Evolutionary conservation across 2,888 invertebrate species (phyloP).

Genomic region (Tyria jacobaeae): DNA sequence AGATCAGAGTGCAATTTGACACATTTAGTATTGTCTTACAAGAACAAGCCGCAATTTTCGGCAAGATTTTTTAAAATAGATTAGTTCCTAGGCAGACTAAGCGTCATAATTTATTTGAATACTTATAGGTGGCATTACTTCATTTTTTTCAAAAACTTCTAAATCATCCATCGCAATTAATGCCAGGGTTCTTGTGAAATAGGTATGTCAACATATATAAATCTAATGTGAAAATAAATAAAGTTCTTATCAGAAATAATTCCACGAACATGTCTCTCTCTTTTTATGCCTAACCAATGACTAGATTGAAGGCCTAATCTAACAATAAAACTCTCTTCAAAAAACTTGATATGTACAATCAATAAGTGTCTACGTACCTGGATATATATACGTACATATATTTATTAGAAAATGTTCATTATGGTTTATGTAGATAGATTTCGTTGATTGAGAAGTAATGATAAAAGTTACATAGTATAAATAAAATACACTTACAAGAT

Average conservation of each 20-base stretch:
- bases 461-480: constrained; percentile 38
- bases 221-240: constrained; percentile 8
- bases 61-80: constrained; percentile 34
- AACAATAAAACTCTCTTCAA: constrained; percentile 50
- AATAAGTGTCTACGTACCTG: constrained; percentile 39
- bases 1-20: constrained; percentile 44
- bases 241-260: constrained; percentile 20
- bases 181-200: background rate
- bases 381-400: constrained; percentile 33
- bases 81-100: constrained; percentile 33
- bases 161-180: background rate
- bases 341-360: constrained; percentile 69
- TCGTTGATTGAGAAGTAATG: constrained; percentile 57
- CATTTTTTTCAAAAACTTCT: background rate
- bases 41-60: constrained; percentile 29
- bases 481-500: constrained; percentile 44
- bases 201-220: constrained; percentile 6
- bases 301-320: constrained; percentile 57
- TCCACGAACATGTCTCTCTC: constrained; percentile 35
- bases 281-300: constrained; percentile 56
- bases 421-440: constrained; percentile 43
- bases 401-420: constrained; percentile 40
- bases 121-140: constrained; percentile 18
- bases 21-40: constrained; percentile 46
- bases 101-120: constrained; percentile 32